Evolutionary conservation across 2,797 vertebrate genomes (phyloP).

Genomic region (Falco rusticolus): DNA sequence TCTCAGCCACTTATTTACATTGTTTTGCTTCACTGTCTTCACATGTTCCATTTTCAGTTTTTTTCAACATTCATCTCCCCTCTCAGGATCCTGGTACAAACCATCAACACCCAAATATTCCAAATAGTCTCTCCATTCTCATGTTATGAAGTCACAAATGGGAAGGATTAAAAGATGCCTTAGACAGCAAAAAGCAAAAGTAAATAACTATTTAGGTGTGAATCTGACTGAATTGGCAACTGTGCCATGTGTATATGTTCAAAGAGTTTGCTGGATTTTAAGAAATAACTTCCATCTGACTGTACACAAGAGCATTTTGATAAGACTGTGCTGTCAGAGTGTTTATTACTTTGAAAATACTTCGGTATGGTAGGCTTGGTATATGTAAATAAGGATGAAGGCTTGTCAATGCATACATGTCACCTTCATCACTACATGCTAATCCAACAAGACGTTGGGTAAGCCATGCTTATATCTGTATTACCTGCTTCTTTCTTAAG

Average conservation of each 20-base stretch:
- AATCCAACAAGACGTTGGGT: not conserved
- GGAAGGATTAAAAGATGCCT: not conserved
- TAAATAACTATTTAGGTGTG: not conserved
- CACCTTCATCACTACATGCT: not conserved
- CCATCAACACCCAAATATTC: not conserved
- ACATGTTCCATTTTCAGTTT: not conserved
- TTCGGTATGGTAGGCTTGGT: not conserved
- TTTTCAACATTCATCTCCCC: not conserved
- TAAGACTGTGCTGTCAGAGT: not conserved
- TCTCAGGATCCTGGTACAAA: not conserved
- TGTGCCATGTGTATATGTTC: not conserved
- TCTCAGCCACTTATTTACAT: not conserved
- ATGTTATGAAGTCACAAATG: not conserved
- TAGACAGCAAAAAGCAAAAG: not conserved
- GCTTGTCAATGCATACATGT: not conserved
- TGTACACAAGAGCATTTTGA: not conserved
- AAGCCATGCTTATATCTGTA: not conserved
- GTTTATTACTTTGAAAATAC: not conserved
- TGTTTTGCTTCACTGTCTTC: not conserved
- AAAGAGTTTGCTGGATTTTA: not conserved
- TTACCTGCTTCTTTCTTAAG: not conserved
- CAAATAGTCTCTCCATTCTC: not conserved
- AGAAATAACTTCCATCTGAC: not conserved
- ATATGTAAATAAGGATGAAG: not conserved
- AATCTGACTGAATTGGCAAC: not conserved